Evolutionary conservation across 2,113 vertebrate genomes (phyloP).

Genomic region (Galbula dea): DNA sequence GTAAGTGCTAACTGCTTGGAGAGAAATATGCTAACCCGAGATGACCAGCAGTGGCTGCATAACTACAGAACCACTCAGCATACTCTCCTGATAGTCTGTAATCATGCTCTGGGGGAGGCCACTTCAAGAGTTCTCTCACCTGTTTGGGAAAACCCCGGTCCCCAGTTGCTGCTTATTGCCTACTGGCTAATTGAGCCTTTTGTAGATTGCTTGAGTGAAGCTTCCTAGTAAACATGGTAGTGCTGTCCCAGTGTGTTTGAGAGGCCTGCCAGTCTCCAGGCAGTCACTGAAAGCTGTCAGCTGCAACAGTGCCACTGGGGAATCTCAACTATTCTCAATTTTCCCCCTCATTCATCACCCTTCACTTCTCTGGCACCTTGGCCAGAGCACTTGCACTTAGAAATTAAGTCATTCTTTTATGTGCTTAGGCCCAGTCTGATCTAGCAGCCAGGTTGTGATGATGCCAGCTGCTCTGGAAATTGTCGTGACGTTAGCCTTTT

Average conservation of each 20-base stretch:
- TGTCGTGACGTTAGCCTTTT: neutral
- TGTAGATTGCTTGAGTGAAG: neutral
- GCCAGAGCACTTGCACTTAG: neutral
- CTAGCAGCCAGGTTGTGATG: neutral
- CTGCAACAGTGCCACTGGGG: neutral
- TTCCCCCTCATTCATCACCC: rapidly evolving
- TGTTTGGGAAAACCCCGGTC: neutral
- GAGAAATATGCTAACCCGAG: neutral
- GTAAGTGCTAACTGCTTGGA: neutral
- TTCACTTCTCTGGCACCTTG: neutral
- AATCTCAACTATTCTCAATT: neutral
- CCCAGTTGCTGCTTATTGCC: neutral
- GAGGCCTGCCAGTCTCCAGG: neutral
- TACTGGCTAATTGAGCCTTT: neutral
- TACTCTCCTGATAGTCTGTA: neutral
- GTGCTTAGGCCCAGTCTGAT: neutral
- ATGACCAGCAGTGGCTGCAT: neutral
- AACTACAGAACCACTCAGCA: neutral
- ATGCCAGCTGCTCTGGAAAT: neutral
- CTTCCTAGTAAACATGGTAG: neutral
- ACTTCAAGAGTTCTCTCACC: neutral
- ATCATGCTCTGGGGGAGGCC: neutral
- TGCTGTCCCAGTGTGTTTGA: neutral
- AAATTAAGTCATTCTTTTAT: neutral
- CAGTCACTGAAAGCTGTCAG: neutral